phyloP scores from a whole-genome alignment of 2,113 vertebrate genomes.

The Ariopsis seemanni region DNA sequence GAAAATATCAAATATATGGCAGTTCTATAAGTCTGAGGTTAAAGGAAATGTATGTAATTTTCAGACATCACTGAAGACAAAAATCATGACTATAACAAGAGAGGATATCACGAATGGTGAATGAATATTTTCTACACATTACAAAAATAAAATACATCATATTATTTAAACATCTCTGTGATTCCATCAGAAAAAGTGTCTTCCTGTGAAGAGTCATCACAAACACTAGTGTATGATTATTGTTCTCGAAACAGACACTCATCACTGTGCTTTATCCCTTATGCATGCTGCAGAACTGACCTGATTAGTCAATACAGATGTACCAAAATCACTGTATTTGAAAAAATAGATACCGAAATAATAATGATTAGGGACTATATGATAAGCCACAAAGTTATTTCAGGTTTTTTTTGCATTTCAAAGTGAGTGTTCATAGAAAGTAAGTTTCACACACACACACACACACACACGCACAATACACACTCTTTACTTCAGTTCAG shows the following conservation, averaged over 20 bases:
- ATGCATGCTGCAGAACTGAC: slow-evolving; percentile 19
- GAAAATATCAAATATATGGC: not conserved
- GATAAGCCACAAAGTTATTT: not conserved
- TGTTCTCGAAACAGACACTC: slow-evolving; percentile 14
- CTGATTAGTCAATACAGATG: slow-evolving; percentile 24
- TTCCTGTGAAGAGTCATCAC: slow-evolving; percentile 15
- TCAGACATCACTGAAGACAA: slow-evolving; percentile 28
- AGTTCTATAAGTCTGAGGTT: slow-evolving; percentile 13
- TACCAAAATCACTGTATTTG: slow-evolving; percentile 27
- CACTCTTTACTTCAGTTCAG: slow-evolving; percentile 11
- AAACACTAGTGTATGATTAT: slow-evolving; percentile 3
- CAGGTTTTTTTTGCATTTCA: slow-evolving; percentile 4
- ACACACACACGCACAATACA: slow-evolving; percentile 10
- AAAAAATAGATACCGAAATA: slow-evolving; percentile 38
- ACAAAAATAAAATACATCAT: slow-evolving; percentile 53
- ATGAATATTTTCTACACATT: slow-evolving; percentile 36
- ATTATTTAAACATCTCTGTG: slow-evolving; percentile 41
- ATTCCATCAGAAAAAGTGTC: slow-evolving; percentile 12
- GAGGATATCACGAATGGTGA: slow-evolving; percentile 24
- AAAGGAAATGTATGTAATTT: slow-evolving; percentile 14
- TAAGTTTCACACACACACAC: not conserved
- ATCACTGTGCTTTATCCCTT: slow-evolving; percentile 7
- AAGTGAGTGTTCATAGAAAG: not conserved
- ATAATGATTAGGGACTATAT: slow-evolving; percentile 29
- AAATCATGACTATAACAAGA: slow-evolving; percentile 24